Conservation (phyloP, 2,797 vertebrate species). For the Channa striata region DNA sequence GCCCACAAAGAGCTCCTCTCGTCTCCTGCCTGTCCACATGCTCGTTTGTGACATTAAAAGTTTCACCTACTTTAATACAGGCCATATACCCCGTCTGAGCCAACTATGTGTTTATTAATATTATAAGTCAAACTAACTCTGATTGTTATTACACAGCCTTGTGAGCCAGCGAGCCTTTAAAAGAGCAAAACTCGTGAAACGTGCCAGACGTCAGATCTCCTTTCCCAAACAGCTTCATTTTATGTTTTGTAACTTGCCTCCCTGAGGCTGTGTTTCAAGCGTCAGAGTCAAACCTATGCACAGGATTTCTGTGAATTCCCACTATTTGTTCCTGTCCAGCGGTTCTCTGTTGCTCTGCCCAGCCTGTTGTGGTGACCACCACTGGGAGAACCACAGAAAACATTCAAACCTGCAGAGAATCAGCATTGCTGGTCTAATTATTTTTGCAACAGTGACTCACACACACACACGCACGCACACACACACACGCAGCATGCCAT, state of each 20-base stretch:
- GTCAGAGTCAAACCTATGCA: background rate
- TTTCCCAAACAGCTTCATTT: conserved; percentile 6
- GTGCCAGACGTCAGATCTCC: background rate
- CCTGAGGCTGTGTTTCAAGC: conserved; percentile 3
- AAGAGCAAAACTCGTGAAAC: background rate
- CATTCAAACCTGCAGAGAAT: conserved; percentile 26
- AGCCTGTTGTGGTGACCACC: conserved; percentile 6
- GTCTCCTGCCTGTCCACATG: too few relatives aligned
- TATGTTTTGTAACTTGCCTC: conserved; percentile 24
- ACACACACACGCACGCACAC: background rate
- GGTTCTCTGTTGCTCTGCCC: background rate
- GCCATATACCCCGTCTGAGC: too few relatives aligned
- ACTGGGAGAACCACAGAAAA: conserved; percentile 11
- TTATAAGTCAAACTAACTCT: conserved; percentile 15
- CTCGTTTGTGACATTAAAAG: too few relatives aligned
- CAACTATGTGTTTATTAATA: conserved; percentile 63
- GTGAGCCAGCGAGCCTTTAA: conserved; percentile 1
- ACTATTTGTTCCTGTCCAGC: background rate
- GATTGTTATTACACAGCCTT: conserved; percentile 25
- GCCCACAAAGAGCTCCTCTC: conserved; percentile 10
- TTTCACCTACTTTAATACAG: conserved; percentile 2
- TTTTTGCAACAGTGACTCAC: conserved; percentile 26
- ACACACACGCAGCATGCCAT: background rate
- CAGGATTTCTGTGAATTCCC: conserved; percentile 15
- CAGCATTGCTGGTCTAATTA: conserved; percentile 43